Evolutionary conservation across 2,113 vertebrate genomes (phyloP), one percentile per base, ranked within the genome.

Genomic region (Phylloscopus trochiloides): DNA sequence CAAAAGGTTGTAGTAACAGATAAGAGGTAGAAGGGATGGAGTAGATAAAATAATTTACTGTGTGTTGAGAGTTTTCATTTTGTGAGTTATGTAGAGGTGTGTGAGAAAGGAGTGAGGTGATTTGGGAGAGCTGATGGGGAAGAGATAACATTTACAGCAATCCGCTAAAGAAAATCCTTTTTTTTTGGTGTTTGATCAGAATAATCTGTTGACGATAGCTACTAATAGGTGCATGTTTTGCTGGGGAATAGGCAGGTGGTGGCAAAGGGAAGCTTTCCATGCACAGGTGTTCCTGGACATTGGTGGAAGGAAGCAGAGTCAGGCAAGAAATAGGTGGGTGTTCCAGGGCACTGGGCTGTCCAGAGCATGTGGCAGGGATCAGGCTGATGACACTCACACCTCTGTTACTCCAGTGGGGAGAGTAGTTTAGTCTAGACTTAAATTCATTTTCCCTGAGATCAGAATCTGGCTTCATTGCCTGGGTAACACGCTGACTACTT

Each of bases 341-440:
- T 66, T 71, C 75, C 14, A 8, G 34, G 40, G 29, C n/a, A 4
- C 14, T 48, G 70, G 29, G 55, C 25, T 72, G 62, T 36, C 40
- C 40, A 40, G 36, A 70, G 73, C 2, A 2, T 0, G 0, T 67
- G 38, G 20, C 57, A 48, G 51, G 17, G 52, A 25, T 48, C 3
- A 2, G 32, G n/a, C 48, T 81, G 68, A 18, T 81, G 54, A 12
- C 12, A 12, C 21, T 81, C 7, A 1, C 24, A 38, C 16, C n/a
- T 71, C 61, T 66, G 10, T 20, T 61, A 25, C 14, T 75, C 13
- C 7, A 11, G 1, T 50, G 26, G n/a, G 29, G n/a, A 26, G 4
- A 52, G 14, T 17, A 45, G 21, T 79, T 91, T 50, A 17, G 63
- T 90, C 19, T 75, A 70, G 36, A 26, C 40, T 88, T 61, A 26